Percentiles rank a stretch among this genome's conserved stretches.
These are phyloP conservation scores for Gallinago jamesoni DNA, from an alignment of 2,113 vertebrate species.

Conservation along the genomic window DNA sequence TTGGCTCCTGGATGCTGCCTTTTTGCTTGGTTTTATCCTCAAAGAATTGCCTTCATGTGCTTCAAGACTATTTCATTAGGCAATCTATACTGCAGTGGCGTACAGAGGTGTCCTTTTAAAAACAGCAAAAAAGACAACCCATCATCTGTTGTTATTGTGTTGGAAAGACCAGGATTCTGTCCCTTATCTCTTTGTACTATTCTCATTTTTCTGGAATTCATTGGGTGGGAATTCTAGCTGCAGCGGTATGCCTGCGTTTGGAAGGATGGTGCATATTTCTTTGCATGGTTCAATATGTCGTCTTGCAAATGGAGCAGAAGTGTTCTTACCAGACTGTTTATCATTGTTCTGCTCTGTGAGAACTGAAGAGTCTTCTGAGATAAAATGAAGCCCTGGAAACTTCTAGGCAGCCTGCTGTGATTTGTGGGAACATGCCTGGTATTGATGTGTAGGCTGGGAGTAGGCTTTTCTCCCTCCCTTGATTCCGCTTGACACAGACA, in stretches of 20 bases:
- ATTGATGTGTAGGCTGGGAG: neutral
- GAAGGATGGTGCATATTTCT: neutral
- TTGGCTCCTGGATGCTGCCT: neutral
- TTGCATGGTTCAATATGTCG: neutral
- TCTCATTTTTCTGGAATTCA: neutral
- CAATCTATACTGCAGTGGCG: neutral
- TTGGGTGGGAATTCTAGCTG: neutral
- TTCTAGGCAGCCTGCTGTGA: neutral
- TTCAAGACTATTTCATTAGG: neutral
- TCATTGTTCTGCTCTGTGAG: neutral
- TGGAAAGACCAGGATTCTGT: neutral
- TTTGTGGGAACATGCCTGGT: neutral
- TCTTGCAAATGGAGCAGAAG: fast-evolving
- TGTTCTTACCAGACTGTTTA: neutral
- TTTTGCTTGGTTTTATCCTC: neutral
- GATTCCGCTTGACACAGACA: neutral
- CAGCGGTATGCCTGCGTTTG: neutral
- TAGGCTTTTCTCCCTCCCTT: neutral
- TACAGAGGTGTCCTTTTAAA: neutral
- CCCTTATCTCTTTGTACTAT: neutral
- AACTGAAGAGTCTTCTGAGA: neutral
- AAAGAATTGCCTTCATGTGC: neutral
- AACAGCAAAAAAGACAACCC: neutral
- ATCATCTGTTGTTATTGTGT: neutral
- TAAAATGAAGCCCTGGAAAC: neutral